Percentiles rank a stretch among this genome's conserved stretches.
Evolutionary conservation across 2,113 vertebrate genomes (phyloP).

Genomic region (Macquaria australasica): DNA sequence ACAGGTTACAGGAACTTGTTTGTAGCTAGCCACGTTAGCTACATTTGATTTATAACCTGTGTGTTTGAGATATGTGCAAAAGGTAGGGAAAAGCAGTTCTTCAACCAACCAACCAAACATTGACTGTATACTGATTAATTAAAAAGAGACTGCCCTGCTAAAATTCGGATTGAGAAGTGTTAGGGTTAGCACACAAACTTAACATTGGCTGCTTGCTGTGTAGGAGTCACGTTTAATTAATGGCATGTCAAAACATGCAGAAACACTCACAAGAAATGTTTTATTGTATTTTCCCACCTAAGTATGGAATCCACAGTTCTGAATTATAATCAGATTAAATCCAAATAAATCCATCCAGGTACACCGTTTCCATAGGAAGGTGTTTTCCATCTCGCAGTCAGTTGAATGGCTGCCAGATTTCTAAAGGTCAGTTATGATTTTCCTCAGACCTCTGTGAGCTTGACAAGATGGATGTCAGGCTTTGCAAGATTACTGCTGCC

Average conservation of each 20-base stretch:
- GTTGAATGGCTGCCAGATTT: slow-evolving; percentile 12
- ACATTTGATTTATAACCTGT: no score
- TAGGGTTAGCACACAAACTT: not conserved
- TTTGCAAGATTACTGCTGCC: slow-evolving; percentile 15
- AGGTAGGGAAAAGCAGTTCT: no score
- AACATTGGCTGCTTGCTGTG: not conserved
- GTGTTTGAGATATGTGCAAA: no score
- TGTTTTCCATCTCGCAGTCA: slow-evolving; percentile 28
- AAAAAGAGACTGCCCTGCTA: not conserved
- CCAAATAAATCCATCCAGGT: not conserved
- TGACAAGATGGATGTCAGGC: slow-evolving; percentile 42
- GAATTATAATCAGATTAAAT: not conserved
- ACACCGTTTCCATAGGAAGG: not conserved
- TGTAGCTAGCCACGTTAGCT: no score
- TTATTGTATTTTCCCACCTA: not conserved
- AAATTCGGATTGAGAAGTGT: not conserved
- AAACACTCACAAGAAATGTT: not conserved
- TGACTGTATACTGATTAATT: no score
- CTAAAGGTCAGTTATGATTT: slow-evolving; percentile 50
- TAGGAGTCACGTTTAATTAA: not conserved
- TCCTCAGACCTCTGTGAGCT: slow-evolving; percentile 15
- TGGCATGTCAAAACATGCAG: not conserved
- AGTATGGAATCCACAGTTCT: not conserved
- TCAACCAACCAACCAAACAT: no score
- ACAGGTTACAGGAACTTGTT: no score